Conservation (phyloP, 2,888 invertebrate species). For the Ferrisia virgata region DNA sequence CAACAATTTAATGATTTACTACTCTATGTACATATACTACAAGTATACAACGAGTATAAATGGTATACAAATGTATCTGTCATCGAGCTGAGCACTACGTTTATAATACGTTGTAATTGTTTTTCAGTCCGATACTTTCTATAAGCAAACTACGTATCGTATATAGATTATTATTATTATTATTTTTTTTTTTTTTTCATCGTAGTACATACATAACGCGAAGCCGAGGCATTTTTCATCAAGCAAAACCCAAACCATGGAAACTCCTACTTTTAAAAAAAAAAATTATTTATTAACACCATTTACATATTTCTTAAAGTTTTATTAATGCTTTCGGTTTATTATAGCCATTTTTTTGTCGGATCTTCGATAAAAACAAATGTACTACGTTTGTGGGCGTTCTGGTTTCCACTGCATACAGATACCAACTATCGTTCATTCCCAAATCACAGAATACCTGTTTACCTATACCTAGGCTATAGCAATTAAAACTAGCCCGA, state of each 20-base stretch:
- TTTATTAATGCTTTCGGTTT: slow-evolving; percentile 15
- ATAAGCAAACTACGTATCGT: not conserved
- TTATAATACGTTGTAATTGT: slow-evolving; percentile 8
- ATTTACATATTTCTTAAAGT: slow-evolving; percentile 28
- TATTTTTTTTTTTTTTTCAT: not conserved
- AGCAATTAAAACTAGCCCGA: slow-evolving; percentile 39
- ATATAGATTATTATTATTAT: slow-evolving; percentile 8
- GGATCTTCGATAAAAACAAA: slow-evolving; percentile 34
- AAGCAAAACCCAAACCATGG: not conserved
- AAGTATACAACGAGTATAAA: not conserved
- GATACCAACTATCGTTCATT: slow-evolving; percentile 34
- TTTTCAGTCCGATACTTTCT: not conserved
- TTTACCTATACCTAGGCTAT: slow-evolving; percentile 39
- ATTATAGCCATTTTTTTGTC: slow-evolving; percentile 21
- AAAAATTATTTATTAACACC: slow-evolving; percentile 17
- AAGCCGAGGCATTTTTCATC: not conserved
- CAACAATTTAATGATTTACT: slow-evolving; percentile 8
- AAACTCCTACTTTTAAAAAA: slow-evolving; percentile 17
- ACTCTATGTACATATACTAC: too few species aligned
- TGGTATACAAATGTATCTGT: slow-evolving; percentile 20
- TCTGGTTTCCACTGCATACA: not conserved
- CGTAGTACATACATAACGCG: not conserved
- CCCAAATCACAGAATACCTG: slow-evolving; percentile 24
- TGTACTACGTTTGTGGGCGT: slow-evolving; percentile 31
- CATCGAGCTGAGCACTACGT: not conserved